Percentiles rank a stretch among this genome's conserved stretches.
Evolutionary conservation across 2,888 invertebrate species (phyloP).

Genomic region (Thalpophila matura): DNA sequence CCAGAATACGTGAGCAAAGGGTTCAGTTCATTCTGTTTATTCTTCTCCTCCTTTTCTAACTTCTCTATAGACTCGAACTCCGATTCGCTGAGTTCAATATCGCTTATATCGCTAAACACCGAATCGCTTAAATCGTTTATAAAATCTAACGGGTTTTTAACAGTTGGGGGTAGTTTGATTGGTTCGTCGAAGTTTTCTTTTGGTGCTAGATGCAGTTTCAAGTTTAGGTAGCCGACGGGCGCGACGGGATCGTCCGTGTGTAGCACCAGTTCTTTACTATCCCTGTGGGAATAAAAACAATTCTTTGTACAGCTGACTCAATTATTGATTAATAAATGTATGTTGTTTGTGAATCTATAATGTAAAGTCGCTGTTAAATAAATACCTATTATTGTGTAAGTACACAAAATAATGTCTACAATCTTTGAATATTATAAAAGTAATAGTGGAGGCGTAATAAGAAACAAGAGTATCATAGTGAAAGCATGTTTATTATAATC

Average conservation of each 20-base stretch:
- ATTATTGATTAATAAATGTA: slow-evolving; percentile 14
- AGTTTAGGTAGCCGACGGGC: slow-evolving; percentile 98
- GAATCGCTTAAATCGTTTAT: slow-evolving; percentile 92
- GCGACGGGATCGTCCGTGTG: slow-evolving; percentile 98
- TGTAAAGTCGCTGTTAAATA: neutral
- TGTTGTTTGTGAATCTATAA: slow-evolving; percentile 10
- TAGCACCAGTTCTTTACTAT: slow-evolving; percentile 96
- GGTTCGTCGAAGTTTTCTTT: slow-evolving; percentile 88
- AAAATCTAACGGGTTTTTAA: slow-evolving; percentile 91
- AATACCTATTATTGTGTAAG: too few relatives aligned
- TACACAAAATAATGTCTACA: neutral
- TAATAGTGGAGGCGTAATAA: neutral
- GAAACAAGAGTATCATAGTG: neutral
- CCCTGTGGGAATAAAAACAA: slow-evolving; percentile 89
- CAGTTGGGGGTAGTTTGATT: slow-evolving; percentile 81
- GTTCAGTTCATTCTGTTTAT: slow-evolving; percentile 84
- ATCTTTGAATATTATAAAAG: neutral
- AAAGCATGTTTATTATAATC: neutral
- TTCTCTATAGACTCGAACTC: slow-evolving; percentile 91
- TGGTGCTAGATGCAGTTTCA: slow-evolving; percentile 95
- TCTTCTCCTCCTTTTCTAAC: slow-evolving; percentile 85
- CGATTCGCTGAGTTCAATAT: slow-evolving; percentile 92
- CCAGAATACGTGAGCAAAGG: slow-evolving; percentile 82
- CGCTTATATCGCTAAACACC: slow-evolving; percentile 92
- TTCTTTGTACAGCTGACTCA: slow-evolving; percentile 11